A percentile compares a stretch with the other conserved stretches of the same genome.
Evolutionary conservation across 1,140 invertebrate species (phyloP).

Genomic region (Drosophila tsacasi): DNA sequence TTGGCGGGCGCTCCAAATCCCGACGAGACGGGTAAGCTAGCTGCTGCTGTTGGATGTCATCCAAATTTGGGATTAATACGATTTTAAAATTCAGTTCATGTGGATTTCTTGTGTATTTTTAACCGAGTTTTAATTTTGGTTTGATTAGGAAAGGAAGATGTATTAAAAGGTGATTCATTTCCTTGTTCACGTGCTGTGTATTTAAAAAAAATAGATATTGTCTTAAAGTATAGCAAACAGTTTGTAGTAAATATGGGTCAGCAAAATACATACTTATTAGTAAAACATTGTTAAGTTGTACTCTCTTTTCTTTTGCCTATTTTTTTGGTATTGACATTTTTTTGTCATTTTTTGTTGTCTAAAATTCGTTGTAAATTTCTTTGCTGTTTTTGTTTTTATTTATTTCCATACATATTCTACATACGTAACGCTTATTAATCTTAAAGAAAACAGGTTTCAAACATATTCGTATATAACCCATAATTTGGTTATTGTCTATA

Average conservation of each 20-base stretch:
- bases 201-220: too few species aligned
- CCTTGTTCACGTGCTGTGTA: too few species aligned
- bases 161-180: background rate
- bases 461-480: background rate
- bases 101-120: background rate
- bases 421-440: background rate
- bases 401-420: background rate
- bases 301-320: background rate
- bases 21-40: conserved; percentile 19
- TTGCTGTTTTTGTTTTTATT: background rate
- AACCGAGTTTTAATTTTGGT: background rate
- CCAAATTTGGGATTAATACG: background rate
- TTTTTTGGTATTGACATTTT: background rate
- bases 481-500: too few species aligned
- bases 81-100: conserved; percentile 5
- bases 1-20: conserved; percentile 19
- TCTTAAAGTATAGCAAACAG: background rate
- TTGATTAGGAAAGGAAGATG: background rate
- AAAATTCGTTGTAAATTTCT: background rate
- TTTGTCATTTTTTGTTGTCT: background rate
- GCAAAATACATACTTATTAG: background rate
- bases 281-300: background rate
- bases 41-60: background rate
- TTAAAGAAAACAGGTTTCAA: background rate
- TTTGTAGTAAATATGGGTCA: background rate